Evolutionary conservation across 2,888 invertebrate genomes (phyloP), one percentile per base, ranked within the genome.

Genomic region (Campoplex capitator): DNA sequence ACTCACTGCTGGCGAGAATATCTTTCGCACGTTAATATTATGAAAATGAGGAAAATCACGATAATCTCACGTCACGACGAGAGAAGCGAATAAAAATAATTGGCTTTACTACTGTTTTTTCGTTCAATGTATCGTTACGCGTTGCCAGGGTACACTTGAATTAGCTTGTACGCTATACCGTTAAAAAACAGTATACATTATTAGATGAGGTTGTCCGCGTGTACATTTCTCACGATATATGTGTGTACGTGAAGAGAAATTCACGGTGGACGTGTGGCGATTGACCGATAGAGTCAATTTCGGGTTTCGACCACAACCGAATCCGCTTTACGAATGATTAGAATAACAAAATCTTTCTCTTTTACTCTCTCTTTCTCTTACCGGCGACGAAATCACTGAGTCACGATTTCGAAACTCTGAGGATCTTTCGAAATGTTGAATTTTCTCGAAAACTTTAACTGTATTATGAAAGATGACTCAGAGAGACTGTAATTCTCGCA

Each of bases 61-160:
- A 62, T 51, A 51, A 65, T 38, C 32, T 4, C 54, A 70, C 67
- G 77, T 68, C 38, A 67, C 62, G 28, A 23, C 32, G 11, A 23
- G 32, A 32, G 0, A 16, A 16, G 45, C 32, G n/a, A 71, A 56
- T 32, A 28, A 28, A 62, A 23, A 75, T 23, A 45, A 77, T n/a
- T 23, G 51, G 48, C 48, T 18, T 54, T 68, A 42, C 42, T 67
- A 51, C 54, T 32, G 51, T 54, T 74, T 54, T 23, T 42, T 73
- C 74, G 65, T 56, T 9, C 42, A 28, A 73, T 67, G 23, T 28
- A 42, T 83, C 65, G 83, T 86, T 86, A 62, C 54, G 51, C 83
- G 86, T 86, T 86, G 86, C 86, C 76, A 86, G 58, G 86, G 83
- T 75, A 68, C 74, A 32, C 54, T 1, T n/a, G 28, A 23, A n/a